A percentile compares a stretch with the other conserved stretches of the same genome.
Conservation (phyloP, 1,140 invertebrate genomes). For the Andricus grossulariae region DNA sequence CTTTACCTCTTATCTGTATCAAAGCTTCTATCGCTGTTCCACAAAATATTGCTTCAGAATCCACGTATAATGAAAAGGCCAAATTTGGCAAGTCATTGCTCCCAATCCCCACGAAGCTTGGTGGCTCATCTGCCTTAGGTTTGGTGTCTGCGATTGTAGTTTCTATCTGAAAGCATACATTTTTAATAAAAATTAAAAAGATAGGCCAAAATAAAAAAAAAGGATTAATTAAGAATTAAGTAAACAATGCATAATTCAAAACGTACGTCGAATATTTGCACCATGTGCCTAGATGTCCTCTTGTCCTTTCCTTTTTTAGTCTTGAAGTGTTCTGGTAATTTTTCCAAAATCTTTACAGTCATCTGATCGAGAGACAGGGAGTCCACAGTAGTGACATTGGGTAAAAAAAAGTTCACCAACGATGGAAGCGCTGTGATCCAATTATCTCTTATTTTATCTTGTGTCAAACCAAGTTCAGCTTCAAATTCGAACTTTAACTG, state of each 20-base stretch:
- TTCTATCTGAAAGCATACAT: neutral
- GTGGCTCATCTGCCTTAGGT: too few species aligned
- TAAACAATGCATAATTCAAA: neutral
- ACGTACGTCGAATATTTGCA: neutral
- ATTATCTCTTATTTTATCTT: neutral
- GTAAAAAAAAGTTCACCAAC: neutral
- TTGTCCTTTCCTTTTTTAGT: neutral
- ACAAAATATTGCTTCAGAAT: too few species aligned
- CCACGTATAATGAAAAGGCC: too few species aligned
- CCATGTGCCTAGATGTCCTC: neutral
- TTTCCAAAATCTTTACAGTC: neutral
- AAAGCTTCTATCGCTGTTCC: too few species aligned
- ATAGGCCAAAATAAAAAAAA: neutral
- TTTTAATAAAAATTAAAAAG: too few species aligned
- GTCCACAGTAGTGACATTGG: too few species aligned
- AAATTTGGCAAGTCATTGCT: neutral
- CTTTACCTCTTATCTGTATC: too few species aligned
- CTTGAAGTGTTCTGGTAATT: neutral
- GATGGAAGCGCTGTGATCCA: neutral
- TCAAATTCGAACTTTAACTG: slow-evolving; percentile 3
- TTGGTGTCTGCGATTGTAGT: neutral
- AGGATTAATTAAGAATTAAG: neutral
- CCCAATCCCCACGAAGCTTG: neutral
- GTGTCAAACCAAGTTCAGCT: neutral
- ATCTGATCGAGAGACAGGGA: neutral